phyloP scores from a whole-genome alignment of 2,113 vertebrate genomes.

The Scolopax mira region DNA sequence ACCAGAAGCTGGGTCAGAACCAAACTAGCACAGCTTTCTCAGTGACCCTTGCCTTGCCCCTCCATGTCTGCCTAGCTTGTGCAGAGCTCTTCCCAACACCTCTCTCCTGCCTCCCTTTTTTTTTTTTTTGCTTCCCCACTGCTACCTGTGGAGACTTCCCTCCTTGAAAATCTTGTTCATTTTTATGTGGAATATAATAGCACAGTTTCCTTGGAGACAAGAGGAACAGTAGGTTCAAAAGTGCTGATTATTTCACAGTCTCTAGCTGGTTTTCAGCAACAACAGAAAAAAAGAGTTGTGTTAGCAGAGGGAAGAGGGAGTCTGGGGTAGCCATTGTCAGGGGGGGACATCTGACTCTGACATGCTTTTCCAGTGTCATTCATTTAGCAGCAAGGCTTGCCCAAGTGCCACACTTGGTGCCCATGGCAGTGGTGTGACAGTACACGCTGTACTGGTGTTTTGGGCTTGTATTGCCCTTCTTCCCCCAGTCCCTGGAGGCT shows the following conservation, averaged over 20 bases:
- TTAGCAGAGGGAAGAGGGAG: background rate
- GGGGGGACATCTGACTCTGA: background rate
- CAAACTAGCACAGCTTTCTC: background rate
- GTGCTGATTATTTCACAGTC: background rate
- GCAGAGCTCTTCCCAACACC: background rate
- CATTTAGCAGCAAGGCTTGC: background rate
- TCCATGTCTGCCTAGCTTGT: background rate
- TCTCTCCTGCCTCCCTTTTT: background rate
- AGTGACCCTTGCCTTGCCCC: background rate
- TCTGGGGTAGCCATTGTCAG: fast-evolving
- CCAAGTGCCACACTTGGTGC: fast-evolving
- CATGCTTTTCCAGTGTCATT: background rate
- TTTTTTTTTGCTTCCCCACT: background rate
- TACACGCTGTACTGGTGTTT: background rate
- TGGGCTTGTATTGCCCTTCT: background rate
- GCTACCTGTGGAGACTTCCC: background rate
- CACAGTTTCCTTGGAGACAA: constrained; percentile 37
- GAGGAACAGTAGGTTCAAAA: background rate
- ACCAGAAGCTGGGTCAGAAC: background rate
- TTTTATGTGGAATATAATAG: background rate
- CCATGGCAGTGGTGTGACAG: background rate
- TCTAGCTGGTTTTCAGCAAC: background rate
- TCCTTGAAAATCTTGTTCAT: background rate
- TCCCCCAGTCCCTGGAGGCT: background rate
- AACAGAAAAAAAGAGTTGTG: background rate